phyloP scores from a whole-genome alignment of 2,113 vertebrate genomes.

The Actenoides lindsayi region DNA sequence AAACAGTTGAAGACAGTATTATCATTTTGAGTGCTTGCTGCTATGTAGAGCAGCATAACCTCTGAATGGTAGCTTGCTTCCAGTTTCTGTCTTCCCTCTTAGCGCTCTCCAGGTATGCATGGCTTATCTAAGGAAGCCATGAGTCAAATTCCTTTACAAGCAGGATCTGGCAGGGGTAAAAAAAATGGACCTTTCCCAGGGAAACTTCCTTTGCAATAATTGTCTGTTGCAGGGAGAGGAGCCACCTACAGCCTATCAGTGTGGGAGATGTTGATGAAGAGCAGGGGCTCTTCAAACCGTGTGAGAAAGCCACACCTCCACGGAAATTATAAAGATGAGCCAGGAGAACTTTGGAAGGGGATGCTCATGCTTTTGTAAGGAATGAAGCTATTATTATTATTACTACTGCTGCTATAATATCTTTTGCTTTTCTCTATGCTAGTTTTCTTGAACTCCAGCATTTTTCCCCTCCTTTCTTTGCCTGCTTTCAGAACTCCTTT shows the following conservation, averaged over 20 bases:
- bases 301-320: not conserved
- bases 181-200: not conserved
- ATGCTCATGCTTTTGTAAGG: not conserved
- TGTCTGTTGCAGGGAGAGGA: not conserved
- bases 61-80: not conserved
- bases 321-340: not conserved
- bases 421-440: not conserved
- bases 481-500: not conserved
- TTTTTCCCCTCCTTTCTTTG: not conserved
- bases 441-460: not conserved
- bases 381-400: not conserved
- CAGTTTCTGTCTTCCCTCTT: not conserved
- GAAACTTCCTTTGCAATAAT: not conserved
- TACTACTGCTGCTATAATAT: fast-evolving
- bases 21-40: not conserved
- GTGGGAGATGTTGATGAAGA: not conserved
- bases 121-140: not conserved
- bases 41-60: not conserved
- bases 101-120: fast-evolving
- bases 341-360: not conserved
- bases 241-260: not conserved
- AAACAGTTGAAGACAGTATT: not conserved
- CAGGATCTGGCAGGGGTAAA: not conserved
- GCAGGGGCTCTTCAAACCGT: not conserved
- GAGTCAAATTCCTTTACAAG: not conserved